phyloP scores from a whole-genome alignment of 2,888 invertebrate genomes.

The Odontocerum albicorne region DNA sequence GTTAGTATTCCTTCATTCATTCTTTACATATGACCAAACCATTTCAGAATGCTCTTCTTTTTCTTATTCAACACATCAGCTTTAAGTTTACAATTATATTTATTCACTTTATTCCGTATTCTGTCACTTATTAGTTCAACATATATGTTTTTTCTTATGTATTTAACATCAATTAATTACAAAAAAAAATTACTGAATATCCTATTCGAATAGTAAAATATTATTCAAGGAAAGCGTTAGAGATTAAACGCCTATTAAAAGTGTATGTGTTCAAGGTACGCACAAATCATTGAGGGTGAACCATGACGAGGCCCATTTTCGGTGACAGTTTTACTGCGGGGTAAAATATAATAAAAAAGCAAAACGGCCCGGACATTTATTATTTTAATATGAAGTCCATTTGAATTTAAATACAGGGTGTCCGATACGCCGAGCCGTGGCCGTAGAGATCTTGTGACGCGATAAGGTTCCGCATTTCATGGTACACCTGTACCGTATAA shows the following conservation, averaged over 20 bases:
- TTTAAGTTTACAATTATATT: too few species aligned
- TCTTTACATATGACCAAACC: too few species aligned
- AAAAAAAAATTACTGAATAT: too few species aligned
- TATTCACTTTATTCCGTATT: too few species aligned
- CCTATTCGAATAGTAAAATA: too few species aligned
- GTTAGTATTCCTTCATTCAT: too few species aligned
- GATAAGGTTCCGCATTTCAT: slow-evolving; percentile 29
- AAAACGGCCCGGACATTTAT: slow-evolving; percentile 24
- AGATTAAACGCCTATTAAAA: slow-evolving; percentile 1
- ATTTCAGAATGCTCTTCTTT: too few species aligned
- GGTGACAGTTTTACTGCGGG: slow-evolving; percentile 27
- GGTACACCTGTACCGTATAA: slow-evolving; percentile 28
- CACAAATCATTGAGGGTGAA: not conserved
- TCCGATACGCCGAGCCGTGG: slow-evolving; percentile 33
- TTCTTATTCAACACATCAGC: too few species aligned
- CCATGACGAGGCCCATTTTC: slow-evolving; percentile 19
- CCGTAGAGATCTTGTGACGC: slow-evolving; percentile 30
- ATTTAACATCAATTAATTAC: too few species aligned
- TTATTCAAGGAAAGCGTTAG: too few species aligned
- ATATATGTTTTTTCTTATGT: too few species aligned
- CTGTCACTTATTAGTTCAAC: too few species aligned
- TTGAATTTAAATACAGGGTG: slow-evolving; percentile 38
- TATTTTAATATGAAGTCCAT: slow-evolving; percentile 34
- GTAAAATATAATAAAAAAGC: not conserved
- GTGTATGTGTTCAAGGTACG: not conserved